These are phyloP conservation scores for Disparrhopalites patrizii DNA, from an alignment of 2,888 invertebrate genomes.

Conservation along the genomic window DNA sequence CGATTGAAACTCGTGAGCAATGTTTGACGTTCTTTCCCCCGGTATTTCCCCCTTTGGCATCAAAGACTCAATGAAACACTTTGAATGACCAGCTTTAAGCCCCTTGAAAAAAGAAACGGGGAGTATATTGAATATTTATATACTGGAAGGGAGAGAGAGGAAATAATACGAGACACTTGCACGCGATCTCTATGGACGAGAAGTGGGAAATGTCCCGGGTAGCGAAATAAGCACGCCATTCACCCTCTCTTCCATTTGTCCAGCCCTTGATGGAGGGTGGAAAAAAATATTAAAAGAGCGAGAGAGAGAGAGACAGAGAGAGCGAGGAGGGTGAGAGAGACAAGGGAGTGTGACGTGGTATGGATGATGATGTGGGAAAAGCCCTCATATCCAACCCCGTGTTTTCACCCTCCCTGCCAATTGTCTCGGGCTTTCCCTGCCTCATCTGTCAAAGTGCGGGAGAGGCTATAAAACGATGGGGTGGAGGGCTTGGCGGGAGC, in stretches of 20 bases:
- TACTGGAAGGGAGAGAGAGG: too few species aligned
- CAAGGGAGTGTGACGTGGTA: neutral
- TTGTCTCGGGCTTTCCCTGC: neutral
- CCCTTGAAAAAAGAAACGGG: too few species aligned
- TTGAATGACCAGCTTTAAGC: conserved; percentile 4
- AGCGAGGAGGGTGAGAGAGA: too few species aligned
- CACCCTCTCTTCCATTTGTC: too few species aligned
- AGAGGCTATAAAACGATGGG: neutral
- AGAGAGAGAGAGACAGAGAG: too few species aligned
- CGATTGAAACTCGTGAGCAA: neutral
- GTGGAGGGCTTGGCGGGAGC: neutral
- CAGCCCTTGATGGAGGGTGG: too few species aligned
- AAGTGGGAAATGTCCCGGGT: too few species aligned
- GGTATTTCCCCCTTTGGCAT: too few species aligned
- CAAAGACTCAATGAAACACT: conserved; percentile 10
- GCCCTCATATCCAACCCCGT: neutral
- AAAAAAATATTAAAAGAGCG: too few species aligned
- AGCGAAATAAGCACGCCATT: too few species aligned
- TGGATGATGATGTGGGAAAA: neutral
- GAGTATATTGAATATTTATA: conserved; percentile 1
- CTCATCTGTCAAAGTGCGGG: too few species aligned
- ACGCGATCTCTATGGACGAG: neutral
- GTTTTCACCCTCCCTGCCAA: neutral
- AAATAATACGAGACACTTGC: conserved; percentile 5
- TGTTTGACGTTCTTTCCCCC: conserved; percentile 3